Evolutionary conservation across 2,888 invertebrate genomes (phyloP), one percentile per base, ranked within the genome.

Genomic region (Sthenelais limicola): DNA sequence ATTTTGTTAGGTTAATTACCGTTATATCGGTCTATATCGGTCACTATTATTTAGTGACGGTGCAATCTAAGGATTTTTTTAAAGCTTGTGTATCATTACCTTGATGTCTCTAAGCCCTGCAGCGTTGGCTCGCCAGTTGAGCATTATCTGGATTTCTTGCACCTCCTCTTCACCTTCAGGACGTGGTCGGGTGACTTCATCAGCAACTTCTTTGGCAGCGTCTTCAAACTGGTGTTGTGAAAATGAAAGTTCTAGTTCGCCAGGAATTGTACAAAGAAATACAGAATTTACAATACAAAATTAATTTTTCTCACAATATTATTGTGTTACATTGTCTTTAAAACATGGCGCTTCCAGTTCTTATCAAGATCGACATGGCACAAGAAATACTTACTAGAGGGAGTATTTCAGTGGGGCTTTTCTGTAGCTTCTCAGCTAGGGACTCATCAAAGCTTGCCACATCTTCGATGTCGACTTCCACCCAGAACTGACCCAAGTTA

Each of bases 181-280:
- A 72, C 98, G 90, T 0, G 98, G 98, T 15, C 94, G 91, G 21
- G 98, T 98, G 26, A 99, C 90, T 89, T 98, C 98, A 91, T 98
- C 98, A 0, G 95, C 98, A 18, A 87, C 84, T 88, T 98, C 97
- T 86, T 92, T 95, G 0, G 96, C 96, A 47, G 98, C 98, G 88
- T 97, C 97, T 89, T 99, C 99, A 86, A 99, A 93, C 90, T 90
- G 77, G n/a, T n/a, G n/a, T n/a, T n/a, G n/a, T n/a, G n/a, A n/a
- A n/a, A n/a, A n/a, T n/a, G n/a, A n/a, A n/a, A n/a, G n/a, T n/a
- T n/a, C n/a, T n/a, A n/a, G n/a, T n/a, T n/a, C n/a, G n/a, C n/a
- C n/a, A n/a, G n/a, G n/a, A n/a, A n/a, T n/a, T n/a, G n/a, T n/a
- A n/a, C n/a, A n/a, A n/a, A n/a, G n/a, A n/a, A n/a, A n/a, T n/a